phyloP scores from a whole-genome alignment of 2,888 invertebrate species.

The Petrolisthes manimaculis region DNA sequence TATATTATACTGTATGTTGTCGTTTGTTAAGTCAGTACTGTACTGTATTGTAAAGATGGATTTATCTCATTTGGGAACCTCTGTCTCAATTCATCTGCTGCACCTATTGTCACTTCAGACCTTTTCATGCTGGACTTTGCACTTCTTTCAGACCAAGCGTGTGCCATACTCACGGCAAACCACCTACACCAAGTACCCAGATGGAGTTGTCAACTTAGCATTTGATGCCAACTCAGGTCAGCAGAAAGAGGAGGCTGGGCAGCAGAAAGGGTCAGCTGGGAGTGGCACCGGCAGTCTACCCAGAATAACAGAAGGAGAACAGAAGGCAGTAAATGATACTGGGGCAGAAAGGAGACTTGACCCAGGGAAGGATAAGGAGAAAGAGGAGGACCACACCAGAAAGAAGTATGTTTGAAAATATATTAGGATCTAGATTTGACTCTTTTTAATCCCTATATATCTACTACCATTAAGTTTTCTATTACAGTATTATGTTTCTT shows the following conservation, averaged over 20 bases:
- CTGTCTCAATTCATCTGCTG: too few species aligned
- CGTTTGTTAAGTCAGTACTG: too few species aligned
- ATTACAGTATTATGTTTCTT: too few species aligned
- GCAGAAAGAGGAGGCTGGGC: neutral
- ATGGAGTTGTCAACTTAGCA: conserved; percentile 52
- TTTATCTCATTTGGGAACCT: too few species aligned
- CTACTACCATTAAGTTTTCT: too few species aligned
- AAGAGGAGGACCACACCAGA: conserved; percentile 13
- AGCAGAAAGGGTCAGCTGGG: neutral
- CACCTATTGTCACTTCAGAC: too few species aligned
- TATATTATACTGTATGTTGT: too few species aligned
- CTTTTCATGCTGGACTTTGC: too few species aligned
- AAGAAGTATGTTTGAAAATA: neutral
- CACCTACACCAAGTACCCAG: conserved; percentile 61
- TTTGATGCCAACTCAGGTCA: conserved; percentile 37
- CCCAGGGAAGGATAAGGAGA: neutral
- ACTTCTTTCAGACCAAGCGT: conserved; percentile 37
- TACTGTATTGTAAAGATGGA: too few species aligned
- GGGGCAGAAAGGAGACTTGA: neutral
- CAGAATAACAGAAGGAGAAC: neutral
- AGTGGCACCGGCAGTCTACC: neutral
- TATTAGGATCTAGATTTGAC: too few species aligned
- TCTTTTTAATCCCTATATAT: too few species aligned
- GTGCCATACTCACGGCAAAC: conserved; percentile 58
- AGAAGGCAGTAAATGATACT: neutral